phyloP scores from a whole-genome alignment of 2,113 vertebrate genomes.

The Ictalurus punctatus region DNA sequence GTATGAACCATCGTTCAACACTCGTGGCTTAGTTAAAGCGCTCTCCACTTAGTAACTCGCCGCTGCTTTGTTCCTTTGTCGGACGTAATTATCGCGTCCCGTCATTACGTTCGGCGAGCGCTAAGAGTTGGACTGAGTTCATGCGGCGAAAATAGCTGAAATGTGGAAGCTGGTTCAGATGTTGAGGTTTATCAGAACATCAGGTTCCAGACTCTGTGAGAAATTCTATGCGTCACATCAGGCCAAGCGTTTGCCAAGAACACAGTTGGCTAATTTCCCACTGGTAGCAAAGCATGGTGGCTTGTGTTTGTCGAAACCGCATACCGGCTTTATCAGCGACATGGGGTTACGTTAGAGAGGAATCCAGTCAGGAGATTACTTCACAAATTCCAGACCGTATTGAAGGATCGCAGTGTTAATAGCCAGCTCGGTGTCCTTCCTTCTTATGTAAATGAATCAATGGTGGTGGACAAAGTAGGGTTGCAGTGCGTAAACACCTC shows the following conservation, averaged over 20 bases:
- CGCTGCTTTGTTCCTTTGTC: slow-evolving; percentile 13
- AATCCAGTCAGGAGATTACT: not conserved
- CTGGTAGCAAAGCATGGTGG: not conserved
- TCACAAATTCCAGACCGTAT: not conserved
- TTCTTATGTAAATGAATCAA: not conserved
- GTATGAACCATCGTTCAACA: slow-evolving; percentile 8
- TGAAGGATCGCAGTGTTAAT: not conserved
- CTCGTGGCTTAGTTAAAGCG: slow-evolving; percentile 1
- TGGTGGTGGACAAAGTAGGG: not conserved
- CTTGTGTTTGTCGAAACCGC: not conserved
- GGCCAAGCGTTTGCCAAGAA: not conserved
- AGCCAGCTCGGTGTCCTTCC: not conserved
- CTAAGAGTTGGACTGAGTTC: slow-evolving; percentile 8
- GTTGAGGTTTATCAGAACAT: not conserved
- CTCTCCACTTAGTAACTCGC: not conserved
- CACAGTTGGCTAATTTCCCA: not conserved
- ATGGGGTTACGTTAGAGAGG: not conserved
- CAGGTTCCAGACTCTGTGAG: not conserved
- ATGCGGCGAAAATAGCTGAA: not conserved
- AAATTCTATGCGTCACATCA: not conserved
- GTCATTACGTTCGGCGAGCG: slow-evolving; percentile 22
- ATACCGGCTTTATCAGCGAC: slow-evolving; percentile 10
- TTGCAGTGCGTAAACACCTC: not conserved
- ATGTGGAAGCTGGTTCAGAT: not conserved
- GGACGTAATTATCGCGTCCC: not conserved